Evolutionary conservation across 2,797 vertebrate genomes (phyloP).

Genomic region (Taeniopygia guttata): DNA sequence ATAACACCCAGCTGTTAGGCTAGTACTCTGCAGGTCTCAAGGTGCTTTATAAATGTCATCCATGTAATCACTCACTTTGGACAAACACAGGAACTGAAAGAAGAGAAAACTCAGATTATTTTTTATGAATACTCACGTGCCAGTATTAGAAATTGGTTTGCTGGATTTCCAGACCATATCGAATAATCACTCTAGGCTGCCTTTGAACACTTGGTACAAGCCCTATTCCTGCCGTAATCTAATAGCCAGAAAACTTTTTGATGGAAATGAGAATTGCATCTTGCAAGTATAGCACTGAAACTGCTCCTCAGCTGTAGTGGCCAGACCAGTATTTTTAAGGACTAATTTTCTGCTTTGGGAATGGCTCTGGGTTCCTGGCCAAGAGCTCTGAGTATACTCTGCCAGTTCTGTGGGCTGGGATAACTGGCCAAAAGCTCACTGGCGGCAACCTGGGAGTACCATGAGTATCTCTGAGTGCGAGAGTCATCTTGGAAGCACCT

Average conservation of each 20-base stretch:
- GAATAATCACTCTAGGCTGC: not conserved
- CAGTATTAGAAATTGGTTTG: not conserved
- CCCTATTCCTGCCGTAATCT: not conserved
- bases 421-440: not conserved
- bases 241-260: not conserved
- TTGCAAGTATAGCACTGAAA: not conserved
- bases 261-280: not conserved
- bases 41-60: constrained; percentile 26
- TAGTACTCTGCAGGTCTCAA: not conserved
- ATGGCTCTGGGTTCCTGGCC: not conserved
- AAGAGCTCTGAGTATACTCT: not conserved
- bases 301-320: not conserved
- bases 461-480: not conserved
- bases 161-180: not conserved
- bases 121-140: not conserved
- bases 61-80: not conserved
- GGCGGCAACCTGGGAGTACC: not conserved
- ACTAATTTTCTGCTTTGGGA: not conserved
- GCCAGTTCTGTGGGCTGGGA: not conserved
- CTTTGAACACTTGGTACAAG: not conserved
- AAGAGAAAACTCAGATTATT: not conserved
- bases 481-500: not conserved
- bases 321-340: not conserved
- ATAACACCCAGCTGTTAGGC: constrained; percentile 38
- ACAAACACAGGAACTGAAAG: not conserved